Evolutionary conservation across 2,888 invertebrate species (phyloP).

Genomic region (Timema podura): DNA sequence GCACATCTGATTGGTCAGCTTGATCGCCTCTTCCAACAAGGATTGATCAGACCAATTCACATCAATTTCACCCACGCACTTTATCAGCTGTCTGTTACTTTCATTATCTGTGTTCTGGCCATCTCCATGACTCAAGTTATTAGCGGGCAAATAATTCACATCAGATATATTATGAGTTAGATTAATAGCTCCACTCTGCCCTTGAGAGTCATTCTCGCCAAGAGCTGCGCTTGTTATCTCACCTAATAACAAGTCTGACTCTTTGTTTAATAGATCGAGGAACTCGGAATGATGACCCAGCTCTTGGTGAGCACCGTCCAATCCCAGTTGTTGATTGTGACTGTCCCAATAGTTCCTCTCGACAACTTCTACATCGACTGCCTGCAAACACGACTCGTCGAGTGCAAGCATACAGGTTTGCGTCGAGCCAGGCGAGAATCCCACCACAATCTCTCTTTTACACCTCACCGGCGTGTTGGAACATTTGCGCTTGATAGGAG

Average conservation of each 20-base stretch:
- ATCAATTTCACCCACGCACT: too few relatives aligned
- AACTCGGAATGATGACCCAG: too few relatives aligned
- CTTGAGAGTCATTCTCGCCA: neutral
- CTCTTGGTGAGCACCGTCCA: neutral
- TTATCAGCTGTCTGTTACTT: too few relatives aligned
- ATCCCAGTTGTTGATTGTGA: neutral
- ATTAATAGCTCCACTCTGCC: neutral
- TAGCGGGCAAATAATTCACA: too few relatives aligned
- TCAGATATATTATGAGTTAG: neutral
- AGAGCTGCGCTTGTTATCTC: neutral
- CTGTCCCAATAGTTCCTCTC: slow-evolving; percentile 19
- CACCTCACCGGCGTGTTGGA: neutral
- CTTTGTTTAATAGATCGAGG: too few relatives aligned
- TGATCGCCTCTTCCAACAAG: slow-evolving; percentile 7
- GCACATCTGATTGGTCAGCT: neutral
- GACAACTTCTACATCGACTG: slow-evolving; percentile 26
- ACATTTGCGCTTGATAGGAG: neutral
- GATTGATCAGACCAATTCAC: slow-evolving; percentile 21
- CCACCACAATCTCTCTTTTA: neutral
- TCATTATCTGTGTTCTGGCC: too few relatives aligned
- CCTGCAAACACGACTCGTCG: slow-evolving; percentile 27
- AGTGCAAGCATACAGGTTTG: slow-evolving; percentile 22
- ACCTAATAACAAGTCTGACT: too few relatives aligned
- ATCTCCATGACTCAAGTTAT: too few relatives aligned
- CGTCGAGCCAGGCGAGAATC: slow-evolving; percentile 4